Conservation (phyloP, 37 sponge, comb jelly and placozoan species). For the Theonella swinhoei region DNA sequence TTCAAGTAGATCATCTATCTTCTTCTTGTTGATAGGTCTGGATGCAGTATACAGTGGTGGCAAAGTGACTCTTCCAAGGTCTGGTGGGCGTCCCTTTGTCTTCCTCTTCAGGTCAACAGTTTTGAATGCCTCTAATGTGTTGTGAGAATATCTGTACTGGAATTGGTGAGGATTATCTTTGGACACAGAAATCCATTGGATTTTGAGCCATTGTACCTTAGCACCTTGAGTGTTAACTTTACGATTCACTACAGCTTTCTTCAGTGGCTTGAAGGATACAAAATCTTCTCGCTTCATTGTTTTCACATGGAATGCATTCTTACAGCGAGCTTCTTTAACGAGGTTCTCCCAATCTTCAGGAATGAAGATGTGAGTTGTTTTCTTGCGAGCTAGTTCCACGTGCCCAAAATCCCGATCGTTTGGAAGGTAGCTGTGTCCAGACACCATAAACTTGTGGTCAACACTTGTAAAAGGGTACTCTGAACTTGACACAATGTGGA, state of each 20-base stretch:
- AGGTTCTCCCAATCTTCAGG: slow-evolving; percentile 40
- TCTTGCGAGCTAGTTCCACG: slow-evolving; percentile 12
- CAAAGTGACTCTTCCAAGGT: not conserved
- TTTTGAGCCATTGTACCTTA: not conserved
- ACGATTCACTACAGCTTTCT: slow-evolving; percentile 12
- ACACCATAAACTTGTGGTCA: slow-evolving; percentile 54
- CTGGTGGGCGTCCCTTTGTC: slow-evolving; percentile 17
- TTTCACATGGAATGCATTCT: slow-evolving; percentile 18
- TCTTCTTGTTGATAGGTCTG: slow-evolving; percentile 9
- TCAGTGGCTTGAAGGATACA: slow-evolving; percentile 20
- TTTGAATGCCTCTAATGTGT: slow-evolving; percentile 20
- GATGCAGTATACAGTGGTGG: slow-evolving; percentile 1
- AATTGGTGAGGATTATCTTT: slow-evolving; percentile 11
- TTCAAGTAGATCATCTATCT: slow-evolving; percentile 3
- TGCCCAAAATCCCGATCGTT: slow-evolving; percentile 32
- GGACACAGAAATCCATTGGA: slow-evolving; percentile 11
- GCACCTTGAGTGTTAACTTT: not conserved
- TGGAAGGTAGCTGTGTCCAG: slow-evolving; percentile 39
- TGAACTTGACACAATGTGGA: slow-evolving; percentile 10
- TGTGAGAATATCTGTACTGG: slow-evolving; percentile 20
- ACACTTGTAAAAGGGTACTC: slow-evolving; percentile 13
- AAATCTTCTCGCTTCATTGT: slow-evolving; percentile 15
- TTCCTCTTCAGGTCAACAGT: slow-evolving; percentile 19
- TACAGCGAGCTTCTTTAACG: not conserved
- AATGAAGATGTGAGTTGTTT: not conserved